Evolutionary conservation across 2,888 invertebrate species (phyloP), one percentile per base, ranked within the genome.

Genomic region (Eupeodes latifasciatus): DNA sequence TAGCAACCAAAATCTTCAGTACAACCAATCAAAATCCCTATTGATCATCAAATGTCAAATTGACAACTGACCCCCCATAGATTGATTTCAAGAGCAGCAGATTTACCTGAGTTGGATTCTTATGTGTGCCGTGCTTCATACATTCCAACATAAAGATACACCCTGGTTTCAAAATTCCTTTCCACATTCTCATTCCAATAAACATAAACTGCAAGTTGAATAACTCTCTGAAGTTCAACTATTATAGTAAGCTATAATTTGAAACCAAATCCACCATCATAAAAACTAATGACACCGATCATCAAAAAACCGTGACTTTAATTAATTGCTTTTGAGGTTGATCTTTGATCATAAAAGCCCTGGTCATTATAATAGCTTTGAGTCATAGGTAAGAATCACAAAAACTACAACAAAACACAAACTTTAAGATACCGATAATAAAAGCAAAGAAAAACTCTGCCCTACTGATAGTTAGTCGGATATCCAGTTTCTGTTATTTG

Each of bases 401-500:
- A 27, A 66, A 55, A 7, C 16, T 9, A 1, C 12, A n/a, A 51
- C 51, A 51, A 10, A 27, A 27, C 34, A 51, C 0, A 57, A 16
- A 44, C 10, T 27, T 27, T 27, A 27, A 27, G 27, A 27, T 27
- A 27, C 1, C 2, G 27, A 27, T 2, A 27, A 27, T 27, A 27
- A 27, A 27, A 27, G 7, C 5, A 57, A 19, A 57, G 2, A 72
- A 57, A 72, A 72, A 57, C 57, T 14, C n/a, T 71, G 71, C 71
- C 71, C 71, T 71, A 71, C 55, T 71, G 72, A 72, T 34, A 19
- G 10, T 10, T 47, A 14, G 19, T 59, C 59, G 57, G 72, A 59
- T 72, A 72, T 72, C 57, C 59, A 72, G 34, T 72, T 59, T 59
- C 72, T 59, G 57, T 59, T 72, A 9, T 59, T 59, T 47, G 47